Percentiles rank a stretch among this genome's conserved stretches.
Conservation (phyloP, 2,113 vertebrate genomes). For the Rhynchopsitta pachyrhyncha region DNA sequence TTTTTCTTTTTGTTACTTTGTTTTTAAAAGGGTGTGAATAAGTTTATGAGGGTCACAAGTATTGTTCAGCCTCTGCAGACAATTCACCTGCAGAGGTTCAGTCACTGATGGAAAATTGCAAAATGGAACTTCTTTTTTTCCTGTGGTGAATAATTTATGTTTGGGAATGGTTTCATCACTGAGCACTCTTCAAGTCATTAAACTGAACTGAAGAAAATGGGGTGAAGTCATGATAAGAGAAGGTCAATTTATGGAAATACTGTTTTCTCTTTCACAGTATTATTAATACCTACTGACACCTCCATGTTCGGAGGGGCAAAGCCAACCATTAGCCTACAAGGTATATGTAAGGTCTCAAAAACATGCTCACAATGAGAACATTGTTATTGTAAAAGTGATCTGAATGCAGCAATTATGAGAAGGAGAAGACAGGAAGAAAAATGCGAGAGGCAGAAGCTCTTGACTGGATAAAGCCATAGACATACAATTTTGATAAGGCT, state of each 20-base stretch:
- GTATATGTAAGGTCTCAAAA: conserved; percentile 30
- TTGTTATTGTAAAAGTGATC: neutral
- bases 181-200: conserved; percentile 67
- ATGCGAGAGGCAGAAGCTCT: neutral
- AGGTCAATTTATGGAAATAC: conserved; percentile 74
- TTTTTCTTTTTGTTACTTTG: neutral
- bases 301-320: neutral
- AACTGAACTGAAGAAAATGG: conserved; percentile 70
- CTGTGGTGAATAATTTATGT: conserved; percentile 68
- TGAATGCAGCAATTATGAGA: neutral
- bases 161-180: conserved; percentile 66
- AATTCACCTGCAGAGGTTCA: conserved; percentile 41
- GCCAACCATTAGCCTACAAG: conserved; percentile 53
- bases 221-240: conserved; percentile 68
- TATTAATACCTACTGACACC: conserved; percentile 70
- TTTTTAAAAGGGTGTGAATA: neutral
- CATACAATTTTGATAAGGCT: neutral
- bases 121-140: conserved; percentile 53
- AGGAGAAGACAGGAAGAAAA: conserved; percentile 53
- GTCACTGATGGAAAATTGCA: conserved; percentile 35
- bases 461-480: neutral
- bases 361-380: neutral
- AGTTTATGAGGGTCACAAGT: neutral
- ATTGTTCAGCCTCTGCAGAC: conserved; percentile 23
- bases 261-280: conserved; percentile 66